Base-by-base conservation (phyloP, 1,140 invertebrate genomes). In the Drosophila repletoides region DNA sequence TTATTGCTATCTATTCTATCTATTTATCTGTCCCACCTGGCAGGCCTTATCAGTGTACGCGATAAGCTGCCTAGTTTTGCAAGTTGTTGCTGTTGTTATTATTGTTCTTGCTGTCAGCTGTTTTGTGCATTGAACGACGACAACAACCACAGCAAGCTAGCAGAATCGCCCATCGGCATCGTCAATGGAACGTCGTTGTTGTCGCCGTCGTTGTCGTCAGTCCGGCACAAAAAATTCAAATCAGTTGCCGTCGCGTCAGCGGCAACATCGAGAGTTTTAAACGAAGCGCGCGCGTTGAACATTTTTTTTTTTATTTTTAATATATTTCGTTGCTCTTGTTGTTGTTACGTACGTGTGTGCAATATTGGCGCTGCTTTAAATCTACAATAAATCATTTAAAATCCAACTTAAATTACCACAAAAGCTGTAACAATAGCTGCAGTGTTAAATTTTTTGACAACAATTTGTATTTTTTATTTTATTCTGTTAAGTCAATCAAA, bases 51-150 rank as follows among this genome's bases (percentile, higher is more conserved):
- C 72, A 71, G 59, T n/a, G 17, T 40, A 51, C 7, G 17, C 53
- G 76, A 81, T 81, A 80, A 80, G 76, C 76, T 53, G 60, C 10
- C 52, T 40, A 10, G 71, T 34, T 58, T 69, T 72, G 64, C 75
- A 79, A 52, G 59, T 56, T 65, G 60, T 17, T 63, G 48, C 19
- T 55, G 61, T 28, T 65, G 43, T 26, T 41, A 43, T 5, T 33
- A 26, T 41, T 61, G 43, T 41, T 64, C n/a, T n/a, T 40, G 17
- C 38, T 59, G 68, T 64, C 51, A 49, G 43, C 43, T 38, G 43
- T 40, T 52, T 28, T 29, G 6, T 36, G 41, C 26, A 41, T 6
- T 4, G 21, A 38, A 29, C 49, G 38, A 52, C 49, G 38, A 52
- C 49, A 38, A 15, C 29, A 34, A 1, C 29, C 29, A 36, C 6